A percentile compares a stretch with the other conserved stretches of the same genome.
These are phyloP conservation scores for Talpa occidentalis DNA, from an alignment of 2,113 vertebrate genomes.

Conservation along the genomic window DNA sequence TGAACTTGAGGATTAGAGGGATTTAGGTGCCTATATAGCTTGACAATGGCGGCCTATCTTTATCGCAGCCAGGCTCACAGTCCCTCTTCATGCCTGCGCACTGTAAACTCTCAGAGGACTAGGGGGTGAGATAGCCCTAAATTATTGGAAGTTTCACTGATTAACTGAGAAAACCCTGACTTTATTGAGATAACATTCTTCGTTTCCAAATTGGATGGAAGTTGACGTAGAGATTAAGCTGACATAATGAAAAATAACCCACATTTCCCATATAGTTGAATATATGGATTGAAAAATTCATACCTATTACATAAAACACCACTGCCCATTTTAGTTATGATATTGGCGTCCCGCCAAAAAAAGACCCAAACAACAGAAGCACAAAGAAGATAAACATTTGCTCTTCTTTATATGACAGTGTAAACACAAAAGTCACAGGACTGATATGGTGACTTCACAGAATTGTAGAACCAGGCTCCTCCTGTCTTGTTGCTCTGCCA, in stretches of 20 bases:
- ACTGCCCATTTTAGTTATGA: slow-evolving; percentile 20
- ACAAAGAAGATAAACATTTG: not conserved
- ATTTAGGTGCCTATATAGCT: not conserved
- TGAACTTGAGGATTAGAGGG: not conserved
- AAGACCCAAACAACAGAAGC: not conserved
- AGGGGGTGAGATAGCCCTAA: not conserved
- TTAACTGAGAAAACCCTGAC: not conserved
- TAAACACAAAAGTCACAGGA: not conserved
- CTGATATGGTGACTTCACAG: not conserved
- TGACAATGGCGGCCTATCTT: not conserved
- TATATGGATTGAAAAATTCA: not conserved
- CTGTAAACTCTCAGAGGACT: not conserved
- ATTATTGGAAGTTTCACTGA: not conserved
- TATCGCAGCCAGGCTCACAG: not conserved
- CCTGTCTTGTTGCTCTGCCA: not conserved
- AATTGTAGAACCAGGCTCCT: not conserved
- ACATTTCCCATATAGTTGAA: not conserved
- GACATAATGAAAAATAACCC: not conserved
- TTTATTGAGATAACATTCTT: not conserved
- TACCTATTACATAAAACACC: not conserved
- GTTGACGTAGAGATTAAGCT: slow-evolving; percentile 50
- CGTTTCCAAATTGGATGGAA: not conserved
- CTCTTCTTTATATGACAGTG: not conserved
- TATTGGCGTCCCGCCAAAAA: not conserved
- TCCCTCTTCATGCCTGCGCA: not conserved